These are phyloP conservation scores for Arctopsyche grandis DNA, from an alignment of 1,140 invertebrate species.

Conservation along the genomic window DNA sequence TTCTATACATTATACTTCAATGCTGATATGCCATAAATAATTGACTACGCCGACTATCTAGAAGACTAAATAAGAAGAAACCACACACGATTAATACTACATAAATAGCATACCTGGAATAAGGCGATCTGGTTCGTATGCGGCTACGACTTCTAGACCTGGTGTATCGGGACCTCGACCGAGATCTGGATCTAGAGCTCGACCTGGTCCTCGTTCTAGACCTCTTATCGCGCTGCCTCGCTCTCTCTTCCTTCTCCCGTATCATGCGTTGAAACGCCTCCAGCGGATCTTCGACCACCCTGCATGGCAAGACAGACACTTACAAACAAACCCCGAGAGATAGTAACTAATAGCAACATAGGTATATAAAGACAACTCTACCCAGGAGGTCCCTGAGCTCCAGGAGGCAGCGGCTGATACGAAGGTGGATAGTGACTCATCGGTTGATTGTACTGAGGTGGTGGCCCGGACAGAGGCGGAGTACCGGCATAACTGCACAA, in stretches of 20 bases:
- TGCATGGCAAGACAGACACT: neutral
- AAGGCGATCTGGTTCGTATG: constrained; percentile 60
- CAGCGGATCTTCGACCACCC: constrained; percentile 72
- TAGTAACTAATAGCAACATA: neutral
- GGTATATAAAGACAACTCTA: constrained; percentile 28
- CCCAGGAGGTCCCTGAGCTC: constrained; percentile 58
- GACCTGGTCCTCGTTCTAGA: constrained; percentile 61
- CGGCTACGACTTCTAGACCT: constrained; percentile 57
- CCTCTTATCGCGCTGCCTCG: constrained; percentile 72
- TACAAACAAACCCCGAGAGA: too few relatives aligned
- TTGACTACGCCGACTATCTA: too few relatives aligned
- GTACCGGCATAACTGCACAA: constrained; percentile 49
- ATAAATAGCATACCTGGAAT: constrained; percentile 61
- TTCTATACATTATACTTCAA: too few relatives aligned
- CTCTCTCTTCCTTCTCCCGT: constrained; percentile 82
- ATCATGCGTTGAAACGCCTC: constrained; percentile 88
- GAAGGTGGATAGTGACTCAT: constrained; percentile 55
- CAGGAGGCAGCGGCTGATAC: constrained; percentile 63
- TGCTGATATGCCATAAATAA: too few relatives aligned
- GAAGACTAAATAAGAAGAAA: too few relatives aligned
- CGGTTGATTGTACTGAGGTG: constrained; percentile 55
- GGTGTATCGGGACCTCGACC: constrained; percentile 55
- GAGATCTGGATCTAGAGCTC: constrained; percentile 55
- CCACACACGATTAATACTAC: too few relatives aligned
- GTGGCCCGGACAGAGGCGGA: constrained; percentile 50